Base-by-base conservation (phyloP, 2,888 invertebrate species). In the Phrixothrix hirtus region DNA sequence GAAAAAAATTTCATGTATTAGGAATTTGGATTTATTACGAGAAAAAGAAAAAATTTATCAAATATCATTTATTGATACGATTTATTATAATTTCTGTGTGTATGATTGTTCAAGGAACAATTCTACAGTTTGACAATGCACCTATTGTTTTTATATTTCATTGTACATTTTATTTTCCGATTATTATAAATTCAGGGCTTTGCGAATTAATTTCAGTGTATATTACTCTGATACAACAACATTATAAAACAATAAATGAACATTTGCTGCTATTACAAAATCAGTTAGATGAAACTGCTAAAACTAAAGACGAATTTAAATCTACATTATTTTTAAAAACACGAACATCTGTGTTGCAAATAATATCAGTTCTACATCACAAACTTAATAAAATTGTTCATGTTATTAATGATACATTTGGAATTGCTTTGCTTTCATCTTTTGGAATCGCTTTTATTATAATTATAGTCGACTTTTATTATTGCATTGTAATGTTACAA, bases 391-490 rank as follows among this genome's bases (percentile, higher is more conserved):
- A 66, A 50, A 51, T 63, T 3, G 61, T 62, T 5, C 56, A 59
- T 21, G 32, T 57, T 27, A 51, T 66, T 7, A 66, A 63, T 43
- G 57, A 63, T 17, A 58, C 52, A n/a, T 69, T 66, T 38, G 67
- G 69, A 2, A 39, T 64, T 2, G 57, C 49, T 10, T 45, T 67
- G 31, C 34, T 68, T 12, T 46, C 59, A 11, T 53, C 59, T n/a
- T 66, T 64, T 50, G 62, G 62, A 6, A 58, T 62, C 11, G 57
- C 57, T 32, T 69, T 69, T 45, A 57, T 66, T 2, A 52, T 62
- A 7, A 60, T 65, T 16, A 64, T 64, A 9, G 59, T 65, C 4
- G 59, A 62, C 14, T 50, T 64, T 32, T 69, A 64, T 43, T 57
- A 60, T 26, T 60, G 45, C 17, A 59, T 55, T 15, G n/a, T 46